These are phyloP conservation scores for Diadegma fenestrale DNA, from an alignment of 2,888 invertebrate species.

Conservation along the genomic window DNA sequence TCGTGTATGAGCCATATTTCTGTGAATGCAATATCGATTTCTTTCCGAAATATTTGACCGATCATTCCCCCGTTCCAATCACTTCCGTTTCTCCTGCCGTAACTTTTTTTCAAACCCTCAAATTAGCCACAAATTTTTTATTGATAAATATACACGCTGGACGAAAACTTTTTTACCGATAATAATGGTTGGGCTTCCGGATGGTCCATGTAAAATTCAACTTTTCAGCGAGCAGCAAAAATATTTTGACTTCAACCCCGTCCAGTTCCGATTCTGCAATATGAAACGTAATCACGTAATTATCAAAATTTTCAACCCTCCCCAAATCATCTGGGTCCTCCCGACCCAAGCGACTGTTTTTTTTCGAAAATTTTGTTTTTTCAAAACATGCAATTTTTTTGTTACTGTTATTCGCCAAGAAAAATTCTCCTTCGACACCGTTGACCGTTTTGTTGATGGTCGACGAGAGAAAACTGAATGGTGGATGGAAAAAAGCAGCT, in stretches of 20 bases:
- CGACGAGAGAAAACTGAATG: conserved; percentile 75
- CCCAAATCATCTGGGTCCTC: no score
- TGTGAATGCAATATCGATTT: conserved; percentile 80
- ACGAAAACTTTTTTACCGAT: conserved; percentile 69
- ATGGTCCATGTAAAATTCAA: conserved; percentile 80
- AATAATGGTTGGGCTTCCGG: conserved; percentile 72
- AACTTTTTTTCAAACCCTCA: conserved; percentile 71
- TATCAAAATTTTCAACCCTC: neutral
- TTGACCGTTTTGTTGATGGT: conserved; percentile 74
- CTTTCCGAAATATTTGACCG: conserved; percentile 73
- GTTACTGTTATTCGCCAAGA: conserved; percentile 73
- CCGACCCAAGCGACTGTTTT: no score
- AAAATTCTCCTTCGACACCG: conserved; percentile 73
- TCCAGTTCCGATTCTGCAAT: conserved; percentile 77
- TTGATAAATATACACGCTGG: neutral
- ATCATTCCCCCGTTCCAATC: conserved; percentile 80
- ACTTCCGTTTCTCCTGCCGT: conserved; percentile 75
- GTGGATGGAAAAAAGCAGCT: conserved; percentile 77
- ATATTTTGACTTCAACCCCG: conserved; percentile 79
- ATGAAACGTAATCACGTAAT: neutral
- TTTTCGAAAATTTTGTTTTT: neutral
- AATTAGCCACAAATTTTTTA: neutral
- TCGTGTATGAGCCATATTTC: conserved; percentile 77
- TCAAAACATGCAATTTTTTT: neutral
- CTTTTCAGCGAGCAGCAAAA: conserved; percentile 77